These are phyloP conservation scores for Rhabdomys dilectus DNA, from an alignment of 2,113 vertebrate species.

Conservation along the genomic window DNA sequence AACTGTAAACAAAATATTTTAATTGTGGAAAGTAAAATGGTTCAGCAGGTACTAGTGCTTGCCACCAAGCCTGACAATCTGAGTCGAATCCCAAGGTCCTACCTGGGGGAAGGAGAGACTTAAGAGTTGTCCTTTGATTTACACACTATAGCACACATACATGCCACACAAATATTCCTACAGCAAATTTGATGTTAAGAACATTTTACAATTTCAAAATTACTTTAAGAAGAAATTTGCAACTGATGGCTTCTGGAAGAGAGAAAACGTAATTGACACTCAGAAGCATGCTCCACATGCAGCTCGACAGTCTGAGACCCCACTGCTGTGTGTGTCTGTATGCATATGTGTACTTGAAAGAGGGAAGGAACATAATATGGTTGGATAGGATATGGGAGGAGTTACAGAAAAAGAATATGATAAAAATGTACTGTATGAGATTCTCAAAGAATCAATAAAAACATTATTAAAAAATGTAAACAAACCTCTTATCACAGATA, in stretches of 20 bases:
- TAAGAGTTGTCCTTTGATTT: neutral
- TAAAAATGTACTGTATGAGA: neutral
- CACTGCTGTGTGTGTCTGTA: neutral
- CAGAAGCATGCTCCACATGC: neutral
- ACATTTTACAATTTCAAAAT: neutral
- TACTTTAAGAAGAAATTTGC: neutral
- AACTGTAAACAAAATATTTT: slow-evolving; percentile 44
- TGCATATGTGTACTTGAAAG: neutral
- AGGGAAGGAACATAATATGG: neutral
- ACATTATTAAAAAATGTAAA: neutral
- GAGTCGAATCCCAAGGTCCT: neutral
- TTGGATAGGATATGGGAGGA: neutral
- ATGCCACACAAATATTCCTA: neutral
- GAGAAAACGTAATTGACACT: neutral
- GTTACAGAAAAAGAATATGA: neutral
- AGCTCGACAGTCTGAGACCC: neutral
- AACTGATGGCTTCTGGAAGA: neutral
- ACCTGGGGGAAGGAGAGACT: neutral
- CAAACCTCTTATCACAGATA: neutral
- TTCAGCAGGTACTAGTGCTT: neutral
- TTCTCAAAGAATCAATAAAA: neutral
- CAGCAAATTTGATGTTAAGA: neutral
- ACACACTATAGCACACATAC: neutral
- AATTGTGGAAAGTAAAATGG: neutral
- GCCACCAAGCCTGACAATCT: neutral